Evolutionary conservation across 1,140 invertebrate species (phyloP).

Genomic region (Cotesia chilonis): DNA sequence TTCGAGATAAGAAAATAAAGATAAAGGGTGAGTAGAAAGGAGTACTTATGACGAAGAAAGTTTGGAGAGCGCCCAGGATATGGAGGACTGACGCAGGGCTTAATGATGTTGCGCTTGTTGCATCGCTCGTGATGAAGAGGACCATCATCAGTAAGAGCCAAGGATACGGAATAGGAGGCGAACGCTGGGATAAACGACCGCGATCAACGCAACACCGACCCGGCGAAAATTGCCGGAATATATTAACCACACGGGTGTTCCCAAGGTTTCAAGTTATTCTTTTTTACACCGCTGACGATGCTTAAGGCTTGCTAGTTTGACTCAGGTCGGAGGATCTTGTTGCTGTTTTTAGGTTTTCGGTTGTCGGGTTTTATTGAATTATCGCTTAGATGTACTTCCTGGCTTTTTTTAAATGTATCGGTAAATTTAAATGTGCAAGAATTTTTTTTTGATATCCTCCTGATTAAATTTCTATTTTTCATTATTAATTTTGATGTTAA

Average conservation of each 20-base stretch:
- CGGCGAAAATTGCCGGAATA: conserved; percentile 59
- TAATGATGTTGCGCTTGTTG: conserved; percentile 8
- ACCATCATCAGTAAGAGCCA: conserved; percentile 17
- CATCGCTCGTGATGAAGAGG: conserved; percentile 30
- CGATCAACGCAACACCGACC: conserved; percentile 60
- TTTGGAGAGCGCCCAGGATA: conserved; percentile 9
- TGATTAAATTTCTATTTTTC: too few relatives aligned
- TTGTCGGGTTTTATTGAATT: too few relatives aligned
- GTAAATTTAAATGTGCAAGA: too few relatives aligned
- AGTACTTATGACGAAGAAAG: background rate
- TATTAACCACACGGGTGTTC: conserved; percentile 56
- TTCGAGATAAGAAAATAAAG: background rate
- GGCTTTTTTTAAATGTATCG: too few relatives aligned
- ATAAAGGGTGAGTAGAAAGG: background rate
- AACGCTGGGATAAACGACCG: conserved; percentile 58
- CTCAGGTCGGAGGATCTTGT: conserved; percentile 31
- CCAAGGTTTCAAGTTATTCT: conserved; percentile 27
- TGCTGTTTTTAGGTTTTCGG: too few relatives aligned
- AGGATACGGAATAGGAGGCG: conserved; percentile 41
- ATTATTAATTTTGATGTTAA: too few relatives aligned
- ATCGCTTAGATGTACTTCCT: too few relatives aligned
- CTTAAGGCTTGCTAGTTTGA: conserved; percentile 38
- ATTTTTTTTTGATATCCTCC: too few relatives aligned
- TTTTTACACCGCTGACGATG: background rate
- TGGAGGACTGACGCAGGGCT: conserved; percentile 20